Conservation (phyloP, 2,888 invertebrate species). For the Tipula confusa region DNA sequence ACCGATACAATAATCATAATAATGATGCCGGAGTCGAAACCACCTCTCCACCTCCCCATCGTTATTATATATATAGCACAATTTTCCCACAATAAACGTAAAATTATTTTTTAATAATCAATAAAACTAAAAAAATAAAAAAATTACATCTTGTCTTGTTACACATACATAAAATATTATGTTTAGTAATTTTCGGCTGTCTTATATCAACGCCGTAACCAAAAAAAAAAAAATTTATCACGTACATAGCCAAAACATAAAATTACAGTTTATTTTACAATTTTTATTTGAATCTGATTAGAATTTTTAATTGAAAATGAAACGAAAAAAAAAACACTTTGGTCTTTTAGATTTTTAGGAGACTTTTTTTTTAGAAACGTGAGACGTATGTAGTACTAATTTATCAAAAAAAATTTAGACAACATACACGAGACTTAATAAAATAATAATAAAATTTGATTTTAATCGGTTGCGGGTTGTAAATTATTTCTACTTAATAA, state of each 20-base stretch:
- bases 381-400: background rate
- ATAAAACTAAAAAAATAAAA: background rate
- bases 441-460: constrained; percentile 26
- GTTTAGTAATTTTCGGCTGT: constrained; percentile 20
- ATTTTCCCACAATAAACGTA: constrained; percentile 28
- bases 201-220: background rate
- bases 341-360: background rate
- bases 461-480: constrained; percentile 31
- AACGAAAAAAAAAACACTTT: background rate
- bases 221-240: background rate
- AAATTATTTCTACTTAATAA: constrained; percentile 28
- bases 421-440: constrained; percentile 29
- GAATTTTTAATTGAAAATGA: constrained; percentile 29
- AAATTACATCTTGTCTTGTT: background rate
- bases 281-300: constrained; percentile 29
- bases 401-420: constrained; percentile 27
- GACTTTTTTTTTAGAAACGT: constrained; percentile 30
- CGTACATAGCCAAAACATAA: constrained; percentile 31
- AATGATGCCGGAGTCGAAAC: background rate
- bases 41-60: background rate
- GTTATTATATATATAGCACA: background rate
- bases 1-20: background rate
- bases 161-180: too few relatives aligned
- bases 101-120: constrained; percentile 29
- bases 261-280: constrained; percentile 30